Evolutionary conservation across 2,113 vertebrate species (phyloP).

Genomic region (Antechinus stuartii): DNA sequence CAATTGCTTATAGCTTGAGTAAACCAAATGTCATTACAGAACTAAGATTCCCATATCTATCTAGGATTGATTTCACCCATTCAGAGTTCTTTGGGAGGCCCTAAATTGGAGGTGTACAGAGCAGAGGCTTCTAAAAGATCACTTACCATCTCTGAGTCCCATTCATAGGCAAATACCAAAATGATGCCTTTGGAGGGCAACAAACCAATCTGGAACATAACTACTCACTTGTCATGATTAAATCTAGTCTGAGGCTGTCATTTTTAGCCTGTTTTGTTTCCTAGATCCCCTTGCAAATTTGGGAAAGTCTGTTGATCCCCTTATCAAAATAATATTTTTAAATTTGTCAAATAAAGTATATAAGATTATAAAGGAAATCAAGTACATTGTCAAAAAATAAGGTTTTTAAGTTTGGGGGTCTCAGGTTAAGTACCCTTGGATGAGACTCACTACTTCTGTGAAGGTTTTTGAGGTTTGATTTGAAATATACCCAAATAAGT

Average conservation of each 20-base stretch:
- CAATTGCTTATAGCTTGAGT: too few relatives aligned
- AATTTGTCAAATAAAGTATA: neutral
- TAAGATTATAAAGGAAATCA: neutral
- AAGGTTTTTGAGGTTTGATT: conserved; percentile 23
- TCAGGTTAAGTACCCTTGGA: neutral
- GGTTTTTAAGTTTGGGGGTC: neutral
- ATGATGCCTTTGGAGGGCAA: neutral
- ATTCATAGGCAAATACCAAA: neutral
- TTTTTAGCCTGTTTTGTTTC: neutral
- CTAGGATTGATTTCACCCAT: neutral
- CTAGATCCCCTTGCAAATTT: neutral
- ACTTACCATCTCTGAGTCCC: neutral
- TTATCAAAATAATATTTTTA: neutral
- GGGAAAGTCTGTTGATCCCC: neutral
- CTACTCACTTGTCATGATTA: neutral
- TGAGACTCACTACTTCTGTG: neutral
- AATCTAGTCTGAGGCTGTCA: neutral
- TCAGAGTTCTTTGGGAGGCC: neutral
- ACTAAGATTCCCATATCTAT: neutral
- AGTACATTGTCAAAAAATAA: neutral
- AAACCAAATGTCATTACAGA: too few relatives aligned
- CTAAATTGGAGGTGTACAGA: neutral
- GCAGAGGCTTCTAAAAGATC: neutral
- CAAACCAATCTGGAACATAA: neutral
- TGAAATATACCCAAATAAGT: conserved; percentile 8